phyloP scores from a whole-genome alignment of 2,888 invertebrate genomes.

The Furcula furcula region DNA sequence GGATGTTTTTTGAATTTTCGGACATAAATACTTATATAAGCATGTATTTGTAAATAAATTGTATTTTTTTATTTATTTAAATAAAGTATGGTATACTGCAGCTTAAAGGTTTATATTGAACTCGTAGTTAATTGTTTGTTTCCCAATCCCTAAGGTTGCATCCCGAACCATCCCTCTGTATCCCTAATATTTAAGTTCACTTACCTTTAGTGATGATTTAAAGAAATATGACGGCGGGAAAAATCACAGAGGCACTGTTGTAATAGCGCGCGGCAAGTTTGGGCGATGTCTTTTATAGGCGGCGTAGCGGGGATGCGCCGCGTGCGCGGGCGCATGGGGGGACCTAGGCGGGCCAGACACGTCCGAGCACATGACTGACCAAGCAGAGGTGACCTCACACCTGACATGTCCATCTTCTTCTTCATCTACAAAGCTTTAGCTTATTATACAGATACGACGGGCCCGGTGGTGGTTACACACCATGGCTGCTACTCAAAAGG shows the following conservation, averaged over 20 bases:
- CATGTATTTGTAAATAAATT: no score
- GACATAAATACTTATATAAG: no score
- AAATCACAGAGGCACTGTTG: conserved; percentile 79
- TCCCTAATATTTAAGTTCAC: conserved; percentile 53
- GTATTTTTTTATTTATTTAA: no score
- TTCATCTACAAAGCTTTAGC: conserved; percentile 12
- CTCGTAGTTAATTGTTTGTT: no score
- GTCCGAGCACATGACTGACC: conserved; percentile 36
- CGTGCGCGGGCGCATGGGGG: conserved; percentile 49
- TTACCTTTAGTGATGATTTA: conserved; percentile 68
- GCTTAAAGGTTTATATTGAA: no score
- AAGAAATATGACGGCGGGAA: conserved; percentile 71
- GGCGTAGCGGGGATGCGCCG: conserved; percentile 69
- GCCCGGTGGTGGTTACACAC: no score
- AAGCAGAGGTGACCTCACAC: conserved; percentile 37
- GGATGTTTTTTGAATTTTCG: no score
- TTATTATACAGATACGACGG: neutral
- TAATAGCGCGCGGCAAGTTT: conserved; percentile 79
- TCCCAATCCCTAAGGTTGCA: conserved; percentile 6
- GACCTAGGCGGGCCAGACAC: conserved; percentile 35
- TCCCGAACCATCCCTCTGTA: conserved; percentile 50
- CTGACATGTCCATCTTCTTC: conserved; percentile 25
- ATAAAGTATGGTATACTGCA: no score
- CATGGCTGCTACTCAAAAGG: no score
- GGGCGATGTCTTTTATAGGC: conserved; percentile 72